These are phyloP conservation scores for Monodelphis domestica DNA, from an alignment of 2,797 vertebrate species.

Conservation along the genomic window DNA sequence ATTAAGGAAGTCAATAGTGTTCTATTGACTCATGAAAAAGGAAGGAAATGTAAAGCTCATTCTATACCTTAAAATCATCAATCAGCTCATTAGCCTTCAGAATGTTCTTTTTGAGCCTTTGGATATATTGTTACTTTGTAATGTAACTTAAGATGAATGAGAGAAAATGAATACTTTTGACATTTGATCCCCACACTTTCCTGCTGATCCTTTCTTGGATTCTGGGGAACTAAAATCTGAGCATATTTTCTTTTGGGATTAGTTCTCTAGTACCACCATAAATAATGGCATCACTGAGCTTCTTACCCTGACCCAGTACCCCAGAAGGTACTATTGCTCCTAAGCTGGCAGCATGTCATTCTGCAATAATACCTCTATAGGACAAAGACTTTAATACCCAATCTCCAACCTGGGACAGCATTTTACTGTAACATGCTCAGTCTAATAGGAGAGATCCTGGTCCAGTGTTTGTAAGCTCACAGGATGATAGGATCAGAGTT, in stretches of 20 bases:
- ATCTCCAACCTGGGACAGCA: background rate
- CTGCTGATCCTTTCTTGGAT: background rate
- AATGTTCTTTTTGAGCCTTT: background rate
- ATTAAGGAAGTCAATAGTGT: background rate
- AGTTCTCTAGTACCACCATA: background rate
- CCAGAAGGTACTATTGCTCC: background rate
- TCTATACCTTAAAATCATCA: background rate
- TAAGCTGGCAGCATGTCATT: background rate
- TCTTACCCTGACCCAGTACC: background rate
- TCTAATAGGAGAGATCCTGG: background rate
- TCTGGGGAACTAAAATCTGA: background rate
- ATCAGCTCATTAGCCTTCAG: background rate
- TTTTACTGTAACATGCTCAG: background rate
- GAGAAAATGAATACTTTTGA: background rate
- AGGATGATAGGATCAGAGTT: background rate
- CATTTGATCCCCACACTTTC: background rate
- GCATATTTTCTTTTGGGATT: background rate
- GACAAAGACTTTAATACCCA: background rate
- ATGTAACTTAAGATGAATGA: background rate
- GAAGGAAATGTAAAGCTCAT: background rate
- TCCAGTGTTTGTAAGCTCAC: background rate
- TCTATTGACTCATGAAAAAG: background rate
- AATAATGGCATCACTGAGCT: background rate
- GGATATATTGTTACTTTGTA: background rate
- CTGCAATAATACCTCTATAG: background rate